Conservation (phyloP, 2,888 invertebrate genomes). For the Keiferia lycopersicella region DNA sequence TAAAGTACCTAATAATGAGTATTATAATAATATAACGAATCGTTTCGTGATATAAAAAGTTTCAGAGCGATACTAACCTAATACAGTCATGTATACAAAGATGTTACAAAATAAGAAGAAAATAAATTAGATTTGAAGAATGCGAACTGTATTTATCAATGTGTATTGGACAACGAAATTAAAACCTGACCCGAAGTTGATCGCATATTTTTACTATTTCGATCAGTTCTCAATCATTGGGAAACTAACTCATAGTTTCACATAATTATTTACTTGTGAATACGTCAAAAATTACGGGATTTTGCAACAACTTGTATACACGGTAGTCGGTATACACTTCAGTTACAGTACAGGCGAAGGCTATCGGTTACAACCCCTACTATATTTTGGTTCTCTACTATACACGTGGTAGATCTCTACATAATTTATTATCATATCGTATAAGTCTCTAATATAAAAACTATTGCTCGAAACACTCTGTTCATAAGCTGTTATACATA, state of each 20-base stretch:
- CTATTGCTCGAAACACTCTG: constrained; percentile 65
- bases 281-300: too few relatives aligned
- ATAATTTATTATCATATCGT: constrained; percentile 47
- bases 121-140: too few relatives aligned
- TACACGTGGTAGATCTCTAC: constrained; percentile 46
- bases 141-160: too few relatives aligned
- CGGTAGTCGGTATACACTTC: constrained; percentile 22
- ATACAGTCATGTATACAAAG: constrained; percentile 7
- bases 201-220: too few relatives aligned
- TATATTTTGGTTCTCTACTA: constrained; percentile 37
- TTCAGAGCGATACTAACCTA: constrained; percentile 21
- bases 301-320: not conserved
- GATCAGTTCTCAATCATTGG: too few relatives aligned
- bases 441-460: constrained; percentile 73
- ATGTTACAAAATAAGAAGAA: too few relatives aligned
- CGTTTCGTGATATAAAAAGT: constrained; percentile 22
- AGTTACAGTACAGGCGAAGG: constrained; percentile 37
- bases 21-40: constrained; percentile 8
- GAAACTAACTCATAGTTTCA: too few relatives aligned
- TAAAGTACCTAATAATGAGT: constrained; percentile 13
- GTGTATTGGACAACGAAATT: too few relatives aligned
- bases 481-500: constrained; percentile 68
- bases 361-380: constrained; percentile 44
- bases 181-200: too few relatives aligned
- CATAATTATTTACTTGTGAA: too few relatives aligned